Evolutionary conservation across 2,797 vertebrate genomes (phyloP).

Genomic region (Trachops cirrhosus): DNA sequence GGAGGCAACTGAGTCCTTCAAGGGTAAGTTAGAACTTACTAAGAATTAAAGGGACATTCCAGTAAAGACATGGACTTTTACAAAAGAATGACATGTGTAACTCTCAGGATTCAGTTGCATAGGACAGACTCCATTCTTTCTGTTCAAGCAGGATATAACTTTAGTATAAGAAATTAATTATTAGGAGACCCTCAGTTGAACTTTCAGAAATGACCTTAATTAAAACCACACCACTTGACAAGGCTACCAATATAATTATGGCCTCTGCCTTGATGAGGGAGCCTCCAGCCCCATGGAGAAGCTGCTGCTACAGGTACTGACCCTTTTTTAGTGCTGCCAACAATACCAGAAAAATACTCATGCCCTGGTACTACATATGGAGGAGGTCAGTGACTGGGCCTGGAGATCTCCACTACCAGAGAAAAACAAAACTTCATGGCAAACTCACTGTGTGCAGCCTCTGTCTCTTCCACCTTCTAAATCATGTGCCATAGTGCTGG

Average conservation of each 20-base stretch:
- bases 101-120: no score
- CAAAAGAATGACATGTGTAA: no score
- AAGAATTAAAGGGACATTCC: neutral
- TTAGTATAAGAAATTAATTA: neutral
- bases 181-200: neutral
- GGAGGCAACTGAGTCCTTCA: no score
- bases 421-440: neutral
- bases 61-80: neutral
- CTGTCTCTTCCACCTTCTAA: neutral
- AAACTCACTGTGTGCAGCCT: fast-evolving
- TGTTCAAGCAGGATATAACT: neutral
- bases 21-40: neutral
- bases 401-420: neutral
- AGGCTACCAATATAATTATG: fast-evolving
- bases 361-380: no score
- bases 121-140: neutral
- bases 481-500: neutral
- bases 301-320: neutral
- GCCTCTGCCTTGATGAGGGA: neutral
- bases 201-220: neutral
- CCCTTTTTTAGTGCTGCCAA: neutral
- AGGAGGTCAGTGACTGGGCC: neutral
- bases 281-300: neutral
- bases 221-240: neutral
- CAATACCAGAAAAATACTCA: fast-evolving